Evolutionary conservation across 2,797 vertebrate species (phyloP).

Genomic region (Pygocentrus nattereri): DNA sequence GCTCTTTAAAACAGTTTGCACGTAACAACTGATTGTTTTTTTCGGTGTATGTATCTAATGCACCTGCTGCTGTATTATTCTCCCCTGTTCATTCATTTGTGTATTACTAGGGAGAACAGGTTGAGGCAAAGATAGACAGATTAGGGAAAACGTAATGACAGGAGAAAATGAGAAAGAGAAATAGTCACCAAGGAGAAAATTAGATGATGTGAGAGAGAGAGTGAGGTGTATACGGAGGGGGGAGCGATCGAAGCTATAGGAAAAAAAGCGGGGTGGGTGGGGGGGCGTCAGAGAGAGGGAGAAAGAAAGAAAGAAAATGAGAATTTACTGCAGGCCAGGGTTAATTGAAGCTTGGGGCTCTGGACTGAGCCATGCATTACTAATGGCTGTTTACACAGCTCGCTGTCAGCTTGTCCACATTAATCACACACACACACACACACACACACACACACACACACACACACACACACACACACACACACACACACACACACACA

Average conservation of each 20-base stretch:
- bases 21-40: neutral
- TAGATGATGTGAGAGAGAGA: conserved; percentile 21
- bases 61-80: conserved; percentile 32
- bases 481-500: neutral
- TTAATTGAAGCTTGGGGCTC: conserved; percentile 77
- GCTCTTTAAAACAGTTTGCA: neutral
- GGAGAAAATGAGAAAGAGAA: conserved; percentile 26
- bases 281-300: conserved; percentile 48
- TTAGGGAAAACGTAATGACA: conserved; percentile 4
- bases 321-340: conserved; percentile 65
- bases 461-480: neutral
- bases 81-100: conserved; percentile 12
- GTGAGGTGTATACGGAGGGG: neutral
- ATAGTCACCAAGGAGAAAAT: conserved; percentile 25
- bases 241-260: conserved; percentile 43
- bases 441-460: conserved; percentile 1
- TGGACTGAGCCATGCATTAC: conserved; percentile 78
- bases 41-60: neutral
- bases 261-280: too few species aligned
- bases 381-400: conserved; percentile 81
- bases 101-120: neutral
- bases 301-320: conserved; percentile 51
- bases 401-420: conserved; percentile 72
- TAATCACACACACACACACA: conserved; percentile 67
- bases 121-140: neutral